phyloP scores from a whole-genome alignment of 2,797 vertebrate genomes.

The Pseudopleuronectes americanus region DNA sequence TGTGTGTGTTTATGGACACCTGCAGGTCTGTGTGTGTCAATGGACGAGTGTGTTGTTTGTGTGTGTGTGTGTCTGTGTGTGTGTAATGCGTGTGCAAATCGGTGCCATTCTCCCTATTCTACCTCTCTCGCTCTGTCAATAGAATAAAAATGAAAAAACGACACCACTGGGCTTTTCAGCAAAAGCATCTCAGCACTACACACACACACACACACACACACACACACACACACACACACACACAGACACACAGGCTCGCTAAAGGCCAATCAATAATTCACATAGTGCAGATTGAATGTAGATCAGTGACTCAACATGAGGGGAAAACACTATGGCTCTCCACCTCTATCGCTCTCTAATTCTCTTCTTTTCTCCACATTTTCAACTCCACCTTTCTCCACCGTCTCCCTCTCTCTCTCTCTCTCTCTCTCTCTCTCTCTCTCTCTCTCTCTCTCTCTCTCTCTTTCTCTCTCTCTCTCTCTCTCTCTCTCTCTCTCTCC shows the following conservation, averaged over 20 bases:
- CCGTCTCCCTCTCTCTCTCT: background rate
- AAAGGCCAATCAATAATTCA: constrained; percentile 82
- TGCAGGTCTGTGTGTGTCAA: background rate
- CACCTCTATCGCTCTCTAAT: constrained; percentile 36
- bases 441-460: background rate
- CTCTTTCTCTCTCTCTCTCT: background rate
- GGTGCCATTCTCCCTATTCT: constrained; percentile 30
- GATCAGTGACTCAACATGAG: constrained; percentile 77
- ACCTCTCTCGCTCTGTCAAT: constrained; percentile 30
- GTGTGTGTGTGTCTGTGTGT: constrained; percentile 10
- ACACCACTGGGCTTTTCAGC: constrained; percentile 63
- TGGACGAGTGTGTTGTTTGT: constrained; percentile 3
- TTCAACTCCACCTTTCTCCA: constrained; percentile 1
- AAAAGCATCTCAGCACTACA: constrained; percentile 41
- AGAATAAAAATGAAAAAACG: constrained; percentile 31
- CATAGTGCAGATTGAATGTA: constrained; percentile 79
- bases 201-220: constrained; percentile 28
- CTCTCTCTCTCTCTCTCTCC: background rate
- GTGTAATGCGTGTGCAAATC: constrained; percentile 6
- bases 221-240: constrained; percentile 37
- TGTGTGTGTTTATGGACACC: too few species aligned
- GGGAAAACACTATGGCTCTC: constrained; percentile 52
- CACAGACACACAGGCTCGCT: constrained; percentile 51
- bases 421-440: background rate
- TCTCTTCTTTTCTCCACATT: constrained; percentile 32